A percentile compares a stretch with the other conserved stretches of the same genome.
Conservation (phyloP, 2,888 invertebrate species). For the Koerneria pararmatus region DNA sequence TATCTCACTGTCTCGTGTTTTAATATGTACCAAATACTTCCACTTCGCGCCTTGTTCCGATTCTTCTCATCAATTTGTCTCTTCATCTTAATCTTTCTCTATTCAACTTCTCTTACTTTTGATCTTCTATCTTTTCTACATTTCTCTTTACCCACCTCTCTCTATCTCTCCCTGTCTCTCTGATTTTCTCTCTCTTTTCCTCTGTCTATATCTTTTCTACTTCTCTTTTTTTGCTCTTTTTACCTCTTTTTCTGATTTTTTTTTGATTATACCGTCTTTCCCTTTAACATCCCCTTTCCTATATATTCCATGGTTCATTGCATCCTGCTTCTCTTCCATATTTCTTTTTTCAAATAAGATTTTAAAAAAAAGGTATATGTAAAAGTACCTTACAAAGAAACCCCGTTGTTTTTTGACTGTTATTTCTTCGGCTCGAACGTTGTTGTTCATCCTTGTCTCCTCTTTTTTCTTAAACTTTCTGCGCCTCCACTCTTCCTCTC, state of each 20-base stretch:
- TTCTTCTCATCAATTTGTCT: not conserved
- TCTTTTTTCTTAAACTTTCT: too few species aligned
- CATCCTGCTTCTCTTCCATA: too few species aligned
- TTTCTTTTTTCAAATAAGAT: too few species aligned
- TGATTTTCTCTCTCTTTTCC: slow-evolving; percentile 14
- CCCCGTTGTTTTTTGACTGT: too few species aligned
- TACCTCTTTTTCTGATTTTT: too few species aligned
- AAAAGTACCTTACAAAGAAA: too few species aligned
- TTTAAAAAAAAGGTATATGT: too few species aligned
- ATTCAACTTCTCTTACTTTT: not conserved
- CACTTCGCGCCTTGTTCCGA: not conserved
- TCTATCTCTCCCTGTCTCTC: not conserved
- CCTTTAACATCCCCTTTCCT: too few species aligned
- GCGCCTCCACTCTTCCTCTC: not conserved
- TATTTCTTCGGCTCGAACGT: too few species aligned
- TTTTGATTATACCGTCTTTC: too few species aligned
- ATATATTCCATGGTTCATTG: too few species aligned
- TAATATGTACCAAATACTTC: not conserved
- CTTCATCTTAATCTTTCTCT: not conserved
- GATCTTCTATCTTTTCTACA: not conserved
- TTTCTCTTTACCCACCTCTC: not conserved
- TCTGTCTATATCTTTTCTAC: not conserved
- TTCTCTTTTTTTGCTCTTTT: not conserved
- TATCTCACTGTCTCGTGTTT: not conserved
- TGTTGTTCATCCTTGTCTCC: too few species aligned